Evolutionary conservation across 2,888 invertebrate species (phyloP).

Genomic region (Lycia hirtaria): DNA sequence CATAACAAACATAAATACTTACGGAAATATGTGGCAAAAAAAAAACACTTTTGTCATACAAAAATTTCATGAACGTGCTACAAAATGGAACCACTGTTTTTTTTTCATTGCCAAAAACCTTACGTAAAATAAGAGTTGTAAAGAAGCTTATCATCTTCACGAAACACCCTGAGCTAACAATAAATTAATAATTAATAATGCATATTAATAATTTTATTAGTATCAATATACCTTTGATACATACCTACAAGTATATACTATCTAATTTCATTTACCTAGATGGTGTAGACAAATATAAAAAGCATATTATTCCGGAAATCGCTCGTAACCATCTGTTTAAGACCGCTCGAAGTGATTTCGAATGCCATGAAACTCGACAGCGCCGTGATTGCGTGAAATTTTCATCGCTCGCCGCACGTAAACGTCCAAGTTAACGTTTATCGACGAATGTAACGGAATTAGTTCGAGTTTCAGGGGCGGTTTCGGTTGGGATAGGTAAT

Average conservation of each 20-base stretch:
- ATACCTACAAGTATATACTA: not conserved
- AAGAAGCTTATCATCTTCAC: too few relatives aligned
- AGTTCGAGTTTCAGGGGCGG: slow-evolving; percentile 45
- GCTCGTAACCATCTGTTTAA: slow-evolving; percentile 58
- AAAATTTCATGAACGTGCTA: too few relatives aligned
- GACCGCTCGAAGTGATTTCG: slow-evolving; percentile 53
- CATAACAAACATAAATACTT: too few relatives aligned
- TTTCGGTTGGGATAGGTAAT: slow-evolving; percentile 40
- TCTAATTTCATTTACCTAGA: slow-evolving; percentile 35
- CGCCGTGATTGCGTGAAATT: slow-evolving; percentile 54
- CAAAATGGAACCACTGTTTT: too few relatives aligned
- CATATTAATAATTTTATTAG: too few relatives aligned
- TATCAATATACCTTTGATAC: too few relatives aligned
- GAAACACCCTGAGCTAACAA: too few relatives aligned
- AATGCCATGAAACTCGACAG: slow-evolving; percentile 50
- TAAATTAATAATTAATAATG: too few relatives aligned
- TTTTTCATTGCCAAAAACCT: too few relatives aligned
- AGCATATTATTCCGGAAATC: slow-evolving; percentile 45
- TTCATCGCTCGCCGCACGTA: slow-evolving; percentile 51
- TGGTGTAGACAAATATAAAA: slow-evolving; percentile 38
- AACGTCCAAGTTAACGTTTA: slow-evolving; percentile 58
- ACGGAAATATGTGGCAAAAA: too few relatives aligned
- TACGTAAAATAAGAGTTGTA: too few relatives aligned
- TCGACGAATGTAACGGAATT: slow-evolving; percentile 44
- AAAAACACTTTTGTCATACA: too few relatives aligned